Conservation (phyloP, 1,140 invertebrate species). For the Coboldia fuscipes region DNA sequence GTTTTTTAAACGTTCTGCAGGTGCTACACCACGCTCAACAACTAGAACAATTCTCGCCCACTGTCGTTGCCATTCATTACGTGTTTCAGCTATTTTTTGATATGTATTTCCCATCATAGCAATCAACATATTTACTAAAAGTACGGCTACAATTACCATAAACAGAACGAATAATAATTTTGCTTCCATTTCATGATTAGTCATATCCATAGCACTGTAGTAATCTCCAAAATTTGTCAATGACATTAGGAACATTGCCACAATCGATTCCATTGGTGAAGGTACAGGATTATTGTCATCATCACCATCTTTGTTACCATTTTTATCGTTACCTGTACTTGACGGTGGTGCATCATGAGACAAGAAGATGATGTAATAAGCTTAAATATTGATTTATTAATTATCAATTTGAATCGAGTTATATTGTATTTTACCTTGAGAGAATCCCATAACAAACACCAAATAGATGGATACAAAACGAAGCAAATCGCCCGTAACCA, state of each 20-base stretch:
- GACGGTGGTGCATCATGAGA: constrained; percentile 62
- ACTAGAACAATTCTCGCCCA: constrained; percentile 96
- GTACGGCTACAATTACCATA: constrained; percentile 87
- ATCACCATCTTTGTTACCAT: too few relatives aligned
- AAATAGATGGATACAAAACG: constrained; percentile 91
- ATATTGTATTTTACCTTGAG: constrained; percentile 42
- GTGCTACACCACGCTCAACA: constrained; percentile 83
- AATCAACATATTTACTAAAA: constrained; percentile 96
- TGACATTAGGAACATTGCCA: constrained; percentile 96
- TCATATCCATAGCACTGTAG: constrained; percentile 71
- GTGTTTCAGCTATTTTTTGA: constrained; percentile 88
- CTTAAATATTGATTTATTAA: too few relatives aligned
- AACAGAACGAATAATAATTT: constrained; percentile 86
- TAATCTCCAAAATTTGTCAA: constrained; percentile 90
- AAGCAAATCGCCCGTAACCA: constrained; percentile 88
- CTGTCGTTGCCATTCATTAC: constrained; percentile 97
- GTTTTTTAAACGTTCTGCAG: constrained; percentile 61
- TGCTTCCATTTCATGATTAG: constrained; percentile 68
- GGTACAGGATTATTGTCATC: constrained; percentile 63
- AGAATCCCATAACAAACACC: constrained; percentile 94
- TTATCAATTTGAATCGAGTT: constrained; percentile 1
- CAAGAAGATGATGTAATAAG: constrained; percentile 79
- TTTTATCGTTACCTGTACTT: constrained; percentile 45
- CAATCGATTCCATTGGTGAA: constrained; percentile 76
- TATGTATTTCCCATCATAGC: constrained; percentile 99